phyloP scores from a whole-genome alignment of 2,888 invertebrate genomes.

The Linyphia triangularis region DNA sequence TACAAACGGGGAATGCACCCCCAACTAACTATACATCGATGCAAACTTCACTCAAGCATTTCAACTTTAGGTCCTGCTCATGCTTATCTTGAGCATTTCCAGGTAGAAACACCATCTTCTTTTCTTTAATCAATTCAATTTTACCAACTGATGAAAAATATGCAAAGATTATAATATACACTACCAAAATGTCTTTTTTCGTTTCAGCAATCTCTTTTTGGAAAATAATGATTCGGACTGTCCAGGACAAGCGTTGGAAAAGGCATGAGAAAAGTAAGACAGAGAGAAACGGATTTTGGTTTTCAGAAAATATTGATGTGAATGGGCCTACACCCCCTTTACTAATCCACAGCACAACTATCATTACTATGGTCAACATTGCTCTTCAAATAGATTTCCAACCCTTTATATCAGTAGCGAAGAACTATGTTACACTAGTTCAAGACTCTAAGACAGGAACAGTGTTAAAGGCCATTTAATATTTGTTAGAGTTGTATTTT shows the following conservation, averaged over 20 bases:
- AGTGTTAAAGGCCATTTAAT: slow-evolving; percentile 39
- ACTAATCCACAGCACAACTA: slow-evolving; percentile 67
- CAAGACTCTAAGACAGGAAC: slow-evolving; percentile 44
- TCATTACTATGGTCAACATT: slow-evolving; percentile 42
- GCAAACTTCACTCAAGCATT: too few relatives aligned
- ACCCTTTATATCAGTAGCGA: slow-evolving; percentile 62
- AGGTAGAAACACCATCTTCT: too few relatives aligned
- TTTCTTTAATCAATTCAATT: too few relatives aligned
- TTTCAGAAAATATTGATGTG: slow-evolving; percentile 65
- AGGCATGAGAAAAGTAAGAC: background rate
- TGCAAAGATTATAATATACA: too few relatives aligned
- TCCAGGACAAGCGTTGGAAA: slow-evolving; percentile 10
- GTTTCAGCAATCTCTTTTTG: slow-evolving; percentile 72
- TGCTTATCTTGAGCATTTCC: too few relatives aligned
- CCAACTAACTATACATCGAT: too few relatives aligned
- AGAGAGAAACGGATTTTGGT: slow-evolving; percentile 15
- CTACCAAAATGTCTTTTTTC: slow-evolving; percentile 10
- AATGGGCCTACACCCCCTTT: slow-evolving; percentile 57
- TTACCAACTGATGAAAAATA: too few relatives aligned
- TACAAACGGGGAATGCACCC: too few relatives aligned
- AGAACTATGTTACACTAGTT: slow-evolving; percentile 15
- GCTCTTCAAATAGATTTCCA: slow-evolving; percentile 64
- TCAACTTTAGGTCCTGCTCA: too few relatives aligned
- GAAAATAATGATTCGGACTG: slow-evolving; percentile 45
- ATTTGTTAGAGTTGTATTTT: slow-evolving; percentile 42